A percentile compares a stretch with the other conserved stretches of the same genome.
phyloP scores from a whole-genome alignment of 2,888 invertebrate genomes.

The Brachyopa scutellaris region DNA sequence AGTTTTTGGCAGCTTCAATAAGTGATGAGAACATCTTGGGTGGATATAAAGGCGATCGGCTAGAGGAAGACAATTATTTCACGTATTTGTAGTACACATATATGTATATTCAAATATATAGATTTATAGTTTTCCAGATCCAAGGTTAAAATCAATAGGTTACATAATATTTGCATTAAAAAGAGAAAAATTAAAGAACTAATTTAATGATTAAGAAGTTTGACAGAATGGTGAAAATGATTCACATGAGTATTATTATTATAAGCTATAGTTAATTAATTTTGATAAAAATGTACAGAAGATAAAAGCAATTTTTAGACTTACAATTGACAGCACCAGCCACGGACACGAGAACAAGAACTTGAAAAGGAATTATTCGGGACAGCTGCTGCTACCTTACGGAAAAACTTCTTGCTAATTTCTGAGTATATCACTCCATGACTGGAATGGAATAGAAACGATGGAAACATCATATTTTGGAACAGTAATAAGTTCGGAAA shows the following conservation, averaged over 20 bases:
- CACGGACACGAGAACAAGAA: conserved; percentile 64
- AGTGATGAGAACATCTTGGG: conserved; percentile 84
- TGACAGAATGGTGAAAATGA: too few relatives aligned
- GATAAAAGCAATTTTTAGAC: conserved; percentile 28
- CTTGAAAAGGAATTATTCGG: conserved; percentile 54
- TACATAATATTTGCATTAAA: conserved; percentile 54
- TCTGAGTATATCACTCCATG: conserved; percentile 8
- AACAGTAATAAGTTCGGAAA: too few relatives aligned
- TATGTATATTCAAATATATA: conserved; percentile 8
- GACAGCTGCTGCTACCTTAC: conserved; percentile 56
- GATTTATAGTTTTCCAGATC: conserved; percentile 21
- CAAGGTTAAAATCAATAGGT: conserved; percentile 68
- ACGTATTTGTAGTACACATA: not conserved
- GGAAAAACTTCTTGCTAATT: conserved; percentile 16
- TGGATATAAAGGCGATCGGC: conserved; percentile 18
- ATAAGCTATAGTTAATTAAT: not conserved
- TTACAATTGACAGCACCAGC: conserved; percentile 62
- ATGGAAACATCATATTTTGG: too few relatives aligned
- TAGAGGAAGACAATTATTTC: conserved; percentile 4
- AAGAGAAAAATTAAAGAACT: conserved; percentile 2
- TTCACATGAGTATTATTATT: too few relatives aligned
- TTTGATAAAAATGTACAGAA: conserved; percentile 1
- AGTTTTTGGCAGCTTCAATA: conserved; percentile 85
- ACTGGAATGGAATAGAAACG: conserved; percentile 15
- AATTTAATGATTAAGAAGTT: not conserved